Base-by-base conservation (phyloP, 2,113 vertebrate genomes). In the Mus musculus region DNA sequence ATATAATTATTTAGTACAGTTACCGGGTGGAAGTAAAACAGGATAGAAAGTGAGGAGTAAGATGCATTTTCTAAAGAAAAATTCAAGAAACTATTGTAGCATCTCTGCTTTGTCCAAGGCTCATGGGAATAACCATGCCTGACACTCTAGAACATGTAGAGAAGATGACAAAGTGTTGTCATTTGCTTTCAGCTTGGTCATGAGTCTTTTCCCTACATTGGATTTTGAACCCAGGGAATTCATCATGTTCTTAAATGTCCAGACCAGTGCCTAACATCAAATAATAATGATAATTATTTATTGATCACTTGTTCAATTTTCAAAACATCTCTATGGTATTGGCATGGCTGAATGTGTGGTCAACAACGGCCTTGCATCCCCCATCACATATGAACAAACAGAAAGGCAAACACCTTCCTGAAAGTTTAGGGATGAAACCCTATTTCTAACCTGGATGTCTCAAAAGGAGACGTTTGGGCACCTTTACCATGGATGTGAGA, bases 1-100 rank as follows among this genome's bases (percentile, higher is more conserved):
- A 80, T 76, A 39, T 54, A 89, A 89, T 93, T 96, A 88, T 92
- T 93, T 78, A 72, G 49, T 52, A 54, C 8, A 42, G 13, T 33
- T 4, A 90, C 54, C 24, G 86, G 56, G 71, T 22, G 89, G 49
- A 90, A 90, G 28, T 87, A 71, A 92, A 96, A 82, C 52, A 19
- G 33, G 30, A 42, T 28, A 39, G 42, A 42, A 69, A 92, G 52
- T n/a, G 72, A 91, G 28, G 72, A 95, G 26, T 56, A 87, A 93
- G 42, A 73, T 94, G 82, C 0, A 20, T 8, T 95, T 96, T 93
- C 30, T 54, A 77, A 93, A 80, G 33, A 61, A 30, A 39, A 56
- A 42, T 42, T 91, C n/a, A 94, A 72, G 54, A 89, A 91, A 78
- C 65, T 71, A 52, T 59, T 92, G 42, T 61, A 71, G 56, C 91